A percentile compares a stretch with the other conserved stretches of the same genome.
These are phyloP conservation scores for Numenius phaeopus DNA, from an alignment of 2,797 vertebrate species.

Conservation along the genomic window DNA sequence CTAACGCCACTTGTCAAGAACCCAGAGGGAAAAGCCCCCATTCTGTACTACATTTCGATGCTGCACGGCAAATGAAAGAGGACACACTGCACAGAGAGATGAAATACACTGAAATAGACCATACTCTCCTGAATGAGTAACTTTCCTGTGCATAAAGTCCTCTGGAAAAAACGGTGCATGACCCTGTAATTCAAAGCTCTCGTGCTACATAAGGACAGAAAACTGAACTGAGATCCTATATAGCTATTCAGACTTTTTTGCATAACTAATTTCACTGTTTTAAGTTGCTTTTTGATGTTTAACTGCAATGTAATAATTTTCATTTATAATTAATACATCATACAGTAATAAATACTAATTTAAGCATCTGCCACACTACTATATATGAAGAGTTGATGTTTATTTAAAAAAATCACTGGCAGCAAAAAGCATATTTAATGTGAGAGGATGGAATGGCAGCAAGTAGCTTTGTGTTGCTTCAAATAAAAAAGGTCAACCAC, in stretches of 20 bases:
- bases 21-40: not conserved
- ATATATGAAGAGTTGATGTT: not conserved
- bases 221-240: not conserved
- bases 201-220: not conserved
- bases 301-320: not conserved
- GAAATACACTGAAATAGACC: not conserved
- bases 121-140: not conserved
- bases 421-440: not conserved
- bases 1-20: not conserved
- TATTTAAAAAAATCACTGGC: not conserved
- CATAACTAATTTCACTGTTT: not conserved
- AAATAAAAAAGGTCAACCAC: not conserved
- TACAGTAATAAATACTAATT: not conserved
- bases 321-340: not conserved
- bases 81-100: not conserved
- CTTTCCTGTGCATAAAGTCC: not conserved
- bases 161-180: not conserved
- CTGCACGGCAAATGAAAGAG: not conserved
- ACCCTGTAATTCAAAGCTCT: not conserved
- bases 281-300: not conserved
- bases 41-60: not conserved
- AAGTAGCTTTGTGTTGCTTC: not conserved
- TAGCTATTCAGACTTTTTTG: not conserved
- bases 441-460: not conserved
- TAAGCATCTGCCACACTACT: not conserved